Evolutionary conservation across 2,797 vertebrate genomes (phyloP).

Genomic region (Eulemur mongoz): DNA sequence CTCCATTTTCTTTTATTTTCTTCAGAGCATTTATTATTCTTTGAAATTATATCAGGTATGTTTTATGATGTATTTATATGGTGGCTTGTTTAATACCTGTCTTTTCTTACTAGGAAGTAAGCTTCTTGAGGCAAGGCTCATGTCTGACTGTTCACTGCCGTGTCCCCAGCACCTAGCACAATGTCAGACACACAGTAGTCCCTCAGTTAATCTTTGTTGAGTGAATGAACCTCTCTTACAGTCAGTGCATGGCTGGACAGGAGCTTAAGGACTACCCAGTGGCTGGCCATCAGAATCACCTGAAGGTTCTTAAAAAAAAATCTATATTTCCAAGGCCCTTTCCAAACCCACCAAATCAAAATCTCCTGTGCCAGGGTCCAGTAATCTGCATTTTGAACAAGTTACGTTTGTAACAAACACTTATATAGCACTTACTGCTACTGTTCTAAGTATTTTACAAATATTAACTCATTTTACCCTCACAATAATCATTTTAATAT

Average conservation of each 20-base stretch:
- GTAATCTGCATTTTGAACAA: conserved; percentile 4
- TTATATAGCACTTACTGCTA: neutral
- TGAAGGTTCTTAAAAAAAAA: neutral
- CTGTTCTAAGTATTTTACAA: neutral
- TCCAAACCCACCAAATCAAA: neutral
- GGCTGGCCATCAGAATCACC: neutral
- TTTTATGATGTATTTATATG: neutral
- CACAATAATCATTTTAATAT: neutral
- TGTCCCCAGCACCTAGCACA: neutral
- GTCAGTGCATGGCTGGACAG: neutral
- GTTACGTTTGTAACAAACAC: neutral
- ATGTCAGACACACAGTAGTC: neutral
- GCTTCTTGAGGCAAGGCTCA: neutral
- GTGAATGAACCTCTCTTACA: neutral
- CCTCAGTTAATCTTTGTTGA: neutral
- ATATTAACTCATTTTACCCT: neutral
- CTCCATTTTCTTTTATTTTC: neutral
- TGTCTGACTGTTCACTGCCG: neutral
- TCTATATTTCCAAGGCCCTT: neutral
- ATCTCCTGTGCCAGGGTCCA: neutral
- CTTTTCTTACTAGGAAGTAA: neutral
- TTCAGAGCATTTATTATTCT: neutral
- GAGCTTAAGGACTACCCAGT: neutral
- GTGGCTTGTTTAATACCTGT: neutral
- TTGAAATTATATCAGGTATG: neutral